phyloP scores from a whole-genome alignment of 2,113 vertebrate genomes.

The Scomber scombrus region DNA sequence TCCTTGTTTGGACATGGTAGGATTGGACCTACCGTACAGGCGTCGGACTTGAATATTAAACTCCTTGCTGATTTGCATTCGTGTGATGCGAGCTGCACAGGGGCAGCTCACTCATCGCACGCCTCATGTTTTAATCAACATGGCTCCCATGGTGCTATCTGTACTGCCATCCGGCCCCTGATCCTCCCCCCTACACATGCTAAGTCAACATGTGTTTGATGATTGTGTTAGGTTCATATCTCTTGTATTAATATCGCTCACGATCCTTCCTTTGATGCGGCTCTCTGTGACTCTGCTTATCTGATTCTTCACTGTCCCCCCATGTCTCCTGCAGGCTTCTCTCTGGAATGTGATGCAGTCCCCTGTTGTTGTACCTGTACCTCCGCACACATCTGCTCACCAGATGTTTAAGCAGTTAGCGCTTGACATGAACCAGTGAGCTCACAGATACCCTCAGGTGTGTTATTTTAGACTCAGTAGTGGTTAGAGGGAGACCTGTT shows the following conservation, averaged over 20 bases:
- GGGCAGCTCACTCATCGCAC: conserved; percentile 49
- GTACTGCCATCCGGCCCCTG: conserved; percentile 9
- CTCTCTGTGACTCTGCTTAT: conserved; percentile 19
- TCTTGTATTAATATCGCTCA: not conserved
- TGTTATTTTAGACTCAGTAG: conserved; percentile 23
- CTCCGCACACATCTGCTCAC: conserved; percentile 58
- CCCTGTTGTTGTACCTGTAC: conserved; percentile 47
- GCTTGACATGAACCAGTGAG: conserved; percentile 21
- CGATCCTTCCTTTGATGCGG: conserved; percentile 55
- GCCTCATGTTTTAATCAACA: conserved; percentile 78
- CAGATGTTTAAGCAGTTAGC: conserved; percentile 55
- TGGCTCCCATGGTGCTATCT: conserved; percentile 43
- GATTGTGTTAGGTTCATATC: conserved; percentile 22
- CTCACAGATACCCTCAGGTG: conserved; percentile 52
- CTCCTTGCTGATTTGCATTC: conserved; percentile 75
- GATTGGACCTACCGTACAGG: conserved; percentile 39
- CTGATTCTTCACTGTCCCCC: conserved; percentile 50
- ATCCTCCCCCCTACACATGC: conserved; percentile 11
- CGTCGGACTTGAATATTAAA: conserved; percentile 76
- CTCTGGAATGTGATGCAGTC: conserved; percentile 50
- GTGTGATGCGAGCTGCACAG: conserved; percentile 57
- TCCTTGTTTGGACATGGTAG: conserved; percentile 27
- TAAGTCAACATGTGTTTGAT: conserved; percentile 58
- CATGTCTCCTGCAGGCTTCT: conserved; percentile 42
- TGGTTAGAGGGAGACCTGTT: conserved; percentile 22